Evolutionary conservation across 2,888 invertebrate genomes (phyloP), one percentile per base, ranked within the genome.

Genomic region (Cylloceria caligata): DNA sequence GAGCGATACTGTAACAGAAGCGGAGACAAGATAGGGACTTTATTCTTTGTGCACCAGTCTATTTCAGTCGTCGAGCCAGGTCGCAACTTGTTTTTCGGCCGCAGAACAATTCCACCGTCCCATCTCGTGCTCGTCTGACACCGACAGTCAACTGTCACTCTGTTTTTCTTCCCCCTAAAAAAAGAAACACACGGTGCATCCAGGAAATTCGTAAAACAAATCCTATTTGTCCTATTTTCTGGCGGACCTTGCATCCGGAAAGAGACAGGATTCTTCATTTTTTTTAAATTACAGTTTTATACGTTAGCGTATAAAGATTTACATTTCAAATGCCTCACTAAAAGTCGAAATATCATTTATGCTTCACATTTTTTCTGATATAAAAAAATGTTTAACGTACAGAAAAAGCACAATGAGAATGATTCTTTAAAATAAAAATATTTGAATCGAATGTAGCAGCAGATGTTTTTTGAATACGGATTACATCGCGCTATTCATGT

Each of bases 1-100:
- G 30, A 30, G 34, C 30, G 27, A 30, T 68, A 68, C n/a, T 77
- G n/a, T 57, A 78, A 65, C n/a, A 65, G 21, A 30, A n/a, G 24
- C n/a, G 24, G 19, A 45, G n/a, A 13, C 62, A 72, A 42, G 64
- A 39, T 55, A 36, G 64, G 55, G 21, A 55, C 55, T 27, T 7
- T 57, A 27, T 57, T 71, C 21, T 42, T 71, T 71, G 27, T 71
- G 55, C 57, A 57, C 13, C 39, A 39, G 55, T 42, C 57, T 71
- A 57, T 71, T 71, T 39, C 16, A 60, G 60, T 71, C 42, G 21
- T 24, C 39, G 21, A n/a, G 52, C 27, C 42, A 19, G 19, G 42
- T 5, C 34, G 34, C 57, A 55, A 42, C 69, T 21, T n/a, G 7
- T 57, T 71, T 42, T 57, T n/a, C 57, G 57, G 47, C 27, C 27